phyloP scores from a whole-genome alignment of 2,888 invertebrate genomes.

The Philonicus albiceps region DNA sequence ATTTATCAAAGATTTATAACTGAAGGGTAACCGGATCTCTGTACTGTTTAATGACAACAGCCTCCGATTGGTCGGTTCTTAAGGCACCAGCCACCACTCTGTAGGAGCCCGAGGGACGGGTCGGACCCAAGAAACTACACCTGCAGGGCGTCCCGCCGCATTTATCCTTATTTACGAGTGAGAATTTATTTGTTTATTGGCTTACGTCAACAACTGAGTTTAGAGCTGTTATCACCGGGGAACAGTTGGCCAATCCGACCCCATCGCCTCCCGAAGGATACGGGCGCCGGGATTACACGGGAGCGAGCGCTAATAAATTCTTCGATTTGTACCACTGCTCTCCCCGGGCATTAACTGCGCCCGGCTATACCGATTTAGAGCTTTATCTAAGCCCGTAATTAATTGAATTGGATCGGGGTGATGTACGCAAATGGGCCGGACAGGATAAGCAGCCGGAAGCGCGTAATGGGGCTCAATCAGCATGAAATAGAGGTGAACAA shows the following conservation, averaged over 20 bases:
- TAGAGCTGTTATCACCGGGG: slow-evolving; percentile 36
- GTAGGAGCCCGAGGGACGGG: background rate
- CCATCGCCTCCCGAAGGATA: background rate
- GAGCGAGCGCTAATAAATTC: slow-evolving; percentile 36
- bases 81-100: background rate
- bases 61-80: background rate
- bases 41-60: slow-evolving; percentile 22
- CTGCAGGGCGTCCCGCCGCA: background rate
- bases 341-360: slow-evolving; percentile 24
- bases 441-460: slow-evolving; percentile 2
- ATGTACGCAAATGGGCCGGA: background rate
- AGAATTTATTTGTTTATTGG: slow-evolving; percentile 45
- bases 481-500: background rate
- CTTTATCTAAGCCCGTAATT: slow-evolving; percentile 41
- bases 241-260: slow-evolving; percentile 10
- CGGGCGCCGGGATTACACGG: slow-evolving; percentile 23
- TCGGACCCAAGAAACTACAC: background rate
- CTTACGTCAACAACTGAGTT: slow-evolving; percentile 36
- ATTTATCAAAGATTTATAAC: slow-evolving; percentile 48
- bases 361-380: background rate
- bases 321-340: slow-evolving; percentile 34
- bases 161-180: slow-evolving; percentile 44
- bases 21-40: background rate
- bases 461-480: background rate
- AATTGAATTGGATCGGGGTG: slow-evolving; percentile 37